A percentile compares a stretch with the other conserved stretches of the same genome.
These are phyloP conservation scores for Anseranas semipalmata DNA, from an alignment of 2,113 vertebrate species.

Conservation along the genomic window DNA sequence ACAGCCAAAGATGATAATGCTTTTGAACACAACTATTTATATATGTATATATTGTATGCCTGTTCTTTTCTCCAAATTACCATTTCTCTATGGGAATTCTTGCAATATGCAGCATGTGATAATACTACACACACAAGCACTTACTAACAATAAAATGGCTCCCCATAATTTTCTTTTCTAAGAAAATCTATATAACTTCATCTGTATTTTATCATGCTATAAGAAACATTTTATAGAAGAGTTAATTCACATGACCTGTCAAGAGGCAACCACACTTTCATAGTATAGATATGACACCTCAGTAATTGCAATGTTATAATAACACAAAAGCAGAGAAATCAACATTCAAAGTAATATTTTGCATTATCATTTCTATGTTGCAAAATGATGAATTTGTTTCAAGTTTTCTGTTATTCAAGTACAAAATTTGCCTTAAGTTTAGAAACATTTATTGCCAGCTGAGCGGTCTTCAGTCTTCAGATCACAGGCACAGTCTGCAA, in stretches of 20 bases:
- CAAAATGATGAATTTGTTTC: background rate
- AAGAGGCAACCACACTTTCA: background rate
- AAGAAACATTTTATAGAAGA: background rate
- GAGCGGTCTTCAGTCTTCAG: background rate
- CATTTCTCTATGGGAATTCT: background rate
- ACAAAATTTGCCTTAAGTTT: background rate
- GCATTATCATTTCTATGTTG: background rate
- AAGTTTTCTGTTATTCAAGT: background rate
- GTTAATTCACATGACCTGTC: background rate
- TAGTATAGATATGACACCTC: background rate
- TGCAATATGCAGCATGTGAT: background rate
- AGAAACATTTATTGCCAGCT: background rate
- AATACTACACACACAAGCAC: background rate
- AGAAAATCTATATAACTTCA: background rate
- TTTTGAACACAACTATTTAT: background rate
- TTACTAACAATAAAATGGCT: background rate
- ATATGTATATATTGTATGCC: background rate
- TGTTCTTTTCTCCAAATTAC: background rate
- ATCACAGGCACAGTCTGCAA: background rate
- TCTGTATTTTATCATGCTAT: background rate
- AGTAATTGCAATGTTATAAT: background rate
- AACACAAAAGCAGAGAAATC: background rate
- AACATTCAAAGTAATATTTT: background rate
- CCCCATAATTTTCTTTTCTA: background rate
- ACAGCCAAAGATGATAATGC: background rate